Evolutionary conservation across 2,888 invertebrate genomes (phyloP), one percentile per base, ranked within the genome.

Genomic region (Syritta pipiens): DNA sequence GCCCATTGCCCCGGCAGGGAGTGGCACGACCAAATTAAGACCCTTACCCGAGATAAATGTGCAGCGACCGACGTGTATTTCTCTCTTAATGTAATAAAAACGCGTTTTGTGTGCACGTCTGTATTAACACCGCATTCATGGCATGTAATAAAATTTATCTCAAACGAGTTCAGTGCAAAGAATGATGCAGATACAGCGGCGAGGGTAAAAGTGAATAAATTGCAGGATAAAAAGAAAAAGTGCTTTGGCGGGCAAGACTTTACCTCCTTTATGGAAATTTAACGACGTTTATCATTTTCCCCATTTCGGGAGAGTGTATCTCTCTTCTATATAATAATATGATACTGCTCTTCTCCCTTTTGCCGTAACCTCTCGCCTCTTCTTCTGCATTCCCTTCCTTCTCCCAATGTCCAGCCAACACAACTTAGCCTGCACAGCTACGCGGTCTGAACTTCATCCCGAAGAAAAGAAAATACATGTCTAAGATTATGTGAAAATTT

Each of bases 61-160:
- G 49, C 24, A 12, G 14, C 46, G n/a, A 14, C 37, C 55, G 9
- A 28, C 20, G n/a, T 35, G n/a, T 44, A 35, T 28, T 30, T 20
- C 32, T 28, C 12, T 19, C n/a, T 44, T 17, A 37, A 32, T 49
- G 46, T 55, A 60, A 71, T 55, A 63, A 63, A 63, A 65, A 49
- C 60, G 49, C 53, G 44, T 49, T 74, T 74, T 74, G 57, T 72
- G 72, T 79, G 79, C 79, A 79, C 74, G 74, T 68, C 49, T 62
- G 67, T 79, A 79, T 79, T 74, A 74, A 79, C 79, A 79, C 79
- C 67, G 62, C 67, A 79, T 74, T 74, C 67, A 72, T 62, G 67
- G 74, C 37, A 28, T 67, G 67, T 74, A 79, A 74, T 79, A 79
- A 79, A 74, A 68, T 74, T 79, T 79, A 79, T 79, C 79, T 79